phyloP scores from a whole-genome alignment of 2,797 vertebrate species.

The Peromyscus eremicus region DNA sequence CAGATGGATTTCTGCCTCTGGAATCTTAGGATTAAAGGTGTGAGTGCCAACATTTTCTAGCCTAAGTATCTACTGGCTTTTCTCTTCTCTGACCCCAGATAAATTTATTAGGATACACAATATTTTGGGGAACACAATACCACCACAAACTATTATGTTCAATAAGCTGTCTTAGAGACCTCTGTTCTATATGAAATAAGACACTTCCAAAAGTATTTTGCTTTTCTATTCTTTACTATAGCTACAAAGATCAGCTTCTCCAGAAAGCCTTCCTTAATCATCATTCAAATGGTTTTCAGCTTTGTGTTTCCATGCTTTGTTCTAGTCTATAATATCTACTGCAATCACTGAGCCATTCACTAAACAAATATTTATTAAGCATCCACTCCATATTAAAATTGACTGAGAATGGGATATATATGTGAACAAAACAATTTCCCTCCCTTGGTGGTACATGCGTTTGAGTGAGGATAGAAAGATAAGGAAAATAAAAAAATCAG shows the following conservation, averaged over 20 bases:
- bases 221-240: slow-evolving; percentile 51
- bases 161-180: neutral
- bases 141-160: neutral
- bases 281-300: neutral
- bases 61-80: no score
- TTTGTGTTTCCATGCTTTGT: slow-evolving; percentile 13
- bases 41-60: no score
- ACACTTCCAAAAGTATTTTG: neutral
- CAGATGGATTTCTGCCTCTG: no score
- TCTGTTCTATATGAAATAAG: neutral
- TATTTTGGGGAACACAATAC: no score
- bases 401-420: neutral
- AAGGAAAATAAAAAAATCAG: slow-evolving; percentile 8
- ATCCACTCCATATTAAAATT: neutral
- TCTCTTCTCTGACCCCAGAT: no score
- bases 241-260: neutral
- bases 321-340: neutral
- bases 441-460: neutral
- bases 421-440: neutral
- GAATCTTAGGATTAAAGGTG: no score
- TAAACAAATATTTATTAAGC: slow-evolving; percentile 31
- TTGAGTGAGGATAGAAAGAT: slow-evolving; percentile 5
- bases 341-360: slow-evolving; percentile 5
- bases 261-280: slow-evolving; percentile 24
- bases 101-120: no score